These are phyloP conservation scores for Parascotia fuliginaria DNA, from an alignment of 2,888 invertebrate species.

Conservation along the genomic window DNA sequence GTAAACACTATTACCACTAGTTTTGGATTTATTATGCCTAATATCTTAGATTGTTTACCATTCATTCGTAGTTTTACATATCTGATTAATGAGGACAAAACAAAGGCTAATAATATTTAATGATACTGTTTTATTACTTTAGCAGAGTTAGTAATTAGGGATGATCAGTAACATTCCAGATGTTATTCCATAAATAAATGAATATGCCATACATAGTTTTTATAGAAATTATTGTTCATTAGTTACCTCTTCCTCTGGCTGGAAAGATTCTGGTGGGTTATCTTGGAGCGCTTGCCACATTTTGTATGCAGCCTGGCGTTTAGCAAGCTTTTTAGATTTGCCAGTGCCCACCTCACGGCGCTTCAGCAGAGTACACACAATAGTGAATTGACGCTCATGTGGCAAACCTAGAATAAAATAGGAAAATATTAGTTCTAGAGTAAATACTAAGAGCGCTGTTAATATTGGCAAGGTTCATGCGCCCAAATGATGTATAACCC, in stretches of 20 bases:
- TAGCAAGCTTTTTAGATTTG: slow-evolving; percentile 98
- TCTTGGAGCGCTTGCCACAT: slow-evolving; percentile 96
- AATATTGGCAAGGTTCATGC: too few relatives aligned
- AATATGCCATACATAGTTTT: too few relatives aligned
- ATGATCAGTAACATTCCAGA: neutral
- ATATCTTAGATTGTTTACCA: too few relatives aligned
- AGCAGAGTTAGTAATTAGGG: neutral
- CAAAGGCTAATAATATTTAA: too few relatives aligned
- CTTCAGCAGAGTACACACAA: slow-evolving; percentile 95
- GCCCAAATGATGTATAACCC: too few relatives aligned
- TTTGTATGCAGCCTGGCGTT: slow-evolving; percentile 97
- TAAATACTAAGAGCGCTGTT: too few relatives aligned
- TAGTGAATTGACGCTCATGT: slow-evolving; percentile 97
- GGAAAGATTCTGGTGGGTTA: slow-evolving; percentile 89
- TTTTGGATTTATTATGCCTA: too few relatives aligned
- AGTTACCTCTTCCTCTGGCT: slow-evolving; percentile 88
- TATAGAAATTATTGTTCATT: neutral
- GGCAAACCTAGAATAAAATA: slow-evolving; percentile 87
- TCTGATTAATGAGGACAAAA: neutral
- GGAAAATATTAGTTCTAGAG: too few relatives aligned
- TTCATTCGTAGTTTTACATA: too few relatives aligned
- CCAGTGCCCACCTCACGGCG: slow-evolving; percentile 94
- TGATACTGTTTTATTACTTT: neutral
- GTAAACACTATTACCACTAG: too few relatives aligned
- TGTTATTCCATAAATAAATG: neutral